Base-by-base conservation (phyloP, 2,113 vertebrate species). In the Vicugna pacos region DNA sequence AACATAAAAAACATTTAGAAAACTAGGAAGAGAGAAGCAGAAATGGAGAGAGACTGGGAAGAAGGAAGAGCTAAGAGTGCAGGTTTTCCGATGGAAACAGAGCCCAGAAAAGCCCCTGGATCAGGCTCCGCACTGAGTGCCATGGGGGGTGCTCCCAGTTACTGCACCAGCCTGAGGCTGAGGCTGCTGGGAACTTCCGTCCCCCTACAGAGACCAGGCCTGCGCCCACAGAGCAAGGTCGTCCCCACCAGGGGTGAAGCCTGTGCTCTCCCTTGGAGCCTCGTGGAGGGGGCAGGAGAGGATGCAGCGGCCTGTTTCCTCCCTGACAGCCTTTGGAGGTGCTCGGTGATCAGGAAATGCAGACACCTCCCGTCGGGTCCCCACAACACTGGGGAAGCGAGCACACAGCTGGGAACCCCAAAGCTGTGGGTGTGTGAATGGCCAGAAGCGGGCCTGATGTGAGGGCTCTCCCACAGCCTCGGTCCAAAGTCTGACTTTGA, bases 11-110 rank as follows among this genome's bases (percentile, higher is more conserved):
- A 2, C 22, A 19, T 50, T 38, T 30, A 3, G 35, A 20, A 65
- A 32, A 32, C 22, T 22, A 54, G 46, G 26, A 11, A 15, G 17
- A 67, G 73, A 22, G 8, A 64, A 38, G 9, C 26, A 54, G 24
- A 54, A 32, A 32, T 3, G 24, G n/a, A 15, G 42, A 13, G n/a
- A 79, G 46, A 42, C 22, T 30, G 4, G 17, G 17, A 75, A n/a
- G 20, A 24, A 30, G 10, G 3, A 35, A 24, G 46, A 15, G 3
- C 20, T 16, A 10, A 24, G 28, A 0, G 1, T 0, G 1, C 62
- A 46, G 75, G 20, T 22, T 38, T 77, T 38, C 60, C 8, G 22
- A 26, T 12, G 32, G 9, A 64, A 52, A 54, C 26, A 42, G 24
- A 81, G 2, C 35, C 79, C 79, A 62, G 56, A 4, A 42, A 46